These are phyloP conservation scores for Dynastes grantii DNA, from an alignment of 2,888 invertebrate genomes.

Conservation along the genomic window DNA sequence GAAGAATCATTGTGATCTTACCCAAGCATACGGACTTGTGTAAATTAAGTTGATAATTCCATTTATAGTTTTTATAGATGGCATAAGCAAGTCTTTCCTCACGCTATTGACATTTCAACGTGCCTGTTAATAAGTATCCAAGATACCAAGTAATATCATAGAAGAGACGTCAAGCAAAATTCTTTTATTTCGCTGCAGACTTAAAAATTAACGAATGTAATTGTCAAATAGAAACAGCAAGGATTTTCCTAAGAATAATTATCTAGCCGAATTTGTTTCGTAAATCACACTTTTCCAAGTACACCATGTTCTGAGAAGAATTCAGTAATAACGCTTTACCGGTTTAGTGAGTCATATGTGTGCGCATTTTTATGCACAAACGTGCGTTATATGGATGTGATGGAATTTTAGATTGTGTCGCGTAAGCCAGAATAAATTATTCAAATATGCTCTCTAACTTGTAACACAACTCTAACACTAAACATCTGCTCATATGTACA, in stretches of 20 bases:
- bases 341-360: constrained; percentile 38
- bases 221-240: too few species aligned
- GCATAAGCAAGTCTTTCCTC: constrained; percentile 16
- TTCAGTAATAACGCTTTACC: constrained; percentile 24
- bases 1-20: constrained; percentile 4
- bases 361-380: constrained; percentile 18
- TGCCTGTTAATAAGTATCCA: neutral
- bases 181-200: too few species aligned
- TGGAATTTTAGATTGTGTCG: constrained; percentile 43
- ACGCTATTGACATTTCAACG: constrained; percentile 37
- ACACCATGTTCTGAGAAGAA: constrained; percentile 26
- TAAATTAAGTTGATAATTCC: neutral
- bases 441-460: constrained; percentile 33
- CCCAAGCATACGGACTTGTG: neutral
- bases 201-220: too few species aligned
- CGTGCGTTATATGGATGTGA: constrained; percentile 24
- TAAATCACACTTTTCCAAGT: neutral
- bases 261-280: neutral
- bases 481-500: constrained; percentile 4
- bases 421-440: constrained; percentile 24
- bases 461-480: constrained; percentile 7
- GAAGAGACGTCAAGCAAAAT: too few species aligned
- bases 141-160: too few species aligned
- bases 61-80: constrained; percentile 9
- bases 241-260: neutral